Evolutionary conservation across 2,113 vertebrate genomes (phyloP), one percentile per base, ranked within the genome.

Genomic region (Neolamprologus sp.): DNA sequence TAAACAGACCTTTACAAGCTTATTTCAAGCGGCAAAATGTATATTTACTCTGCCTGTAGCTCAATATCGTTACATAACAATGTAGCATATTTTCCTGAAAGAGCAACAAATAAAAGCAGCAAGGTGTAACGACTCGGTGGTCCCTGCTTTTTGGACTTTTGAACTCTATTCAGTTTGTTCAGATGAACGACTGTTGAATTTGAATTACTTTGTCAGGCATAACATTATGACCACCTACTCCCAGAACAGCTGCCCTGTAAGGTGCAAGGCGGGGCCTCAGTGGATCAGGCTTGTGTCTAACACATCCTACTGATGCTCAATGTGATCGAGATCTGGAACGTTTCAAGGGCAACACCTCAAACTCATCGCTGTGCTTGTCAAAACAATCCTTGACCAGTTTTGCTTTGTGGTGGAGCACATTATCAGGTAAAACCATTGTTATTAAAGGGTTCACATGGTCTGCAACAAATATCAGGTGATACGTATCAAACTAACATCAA

Each of bases 391-490:
- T 37, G 35, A 0, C 63, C 63, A 21, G 6, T 21, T 65, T 37
- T 68, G 33, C 33, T 68, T 68, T 37, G 10, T 68, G 63, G 33
- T 37, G 11, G 33, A 68, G 19, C 33, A 37, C 17, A 65, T 65
- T 33, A 63, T 63, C 63, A 1, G 63, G 63, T 5, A 68, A 14
- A 37, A 40, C 1, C 19, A 40, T 40, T 37, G 2, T 40, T 21
- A 68, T 68, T 13, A 0, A 40, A 68, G 63, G 0, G 33, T 8
- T 7, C 0, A 37, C 35, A 9, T 68, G 60, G 35, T 40, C 19
- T 68, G 35, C 63, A 68, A 68, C 33, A 37, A 37, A 12, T n/a
- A 21, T 37, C 19, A 65, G 60, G 60, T 63, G 33, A 40, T 8
- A 68, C 1, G 0, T 40, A 13, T 68, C 63, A 40, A 68, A 68